Evolutionary conservation across 1,140 invertebrate species (phyloP).

Genomic region (Bombus cullumanus): DNA sequence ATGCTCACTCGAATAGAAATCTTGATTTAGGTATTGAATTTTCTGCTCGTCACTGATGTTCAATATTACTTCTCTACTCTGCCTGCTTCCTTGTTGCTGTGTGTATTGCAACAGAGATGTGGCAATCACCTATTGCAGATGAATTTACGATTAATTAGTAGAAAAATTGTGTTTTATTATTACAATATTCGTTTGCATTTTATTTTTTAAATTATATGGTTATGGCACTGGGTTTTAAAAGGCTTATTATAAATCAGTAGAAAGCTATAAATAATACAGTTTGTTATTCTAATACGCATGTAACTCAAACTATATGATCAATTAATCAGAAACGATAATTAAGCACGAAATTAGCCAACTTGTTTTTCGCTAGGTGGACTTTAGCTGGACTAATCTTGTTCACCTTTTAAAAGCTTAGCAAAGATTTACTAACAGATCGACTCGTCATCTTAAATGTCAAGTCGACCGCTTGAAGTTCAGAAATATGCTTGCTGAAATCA

Average conservation of each 20-base stretch:
- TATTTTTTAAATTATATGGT: no score
- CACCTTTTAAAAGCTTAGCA: slow-evolving; percentile 57
- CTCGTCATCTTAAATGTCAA: slow-evolving; percentile 57
- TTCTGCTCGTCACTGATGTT: slow-evolving; percentile 72
- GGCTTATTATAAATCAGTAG: not conserved
- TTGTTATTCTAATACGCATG: not conserved
- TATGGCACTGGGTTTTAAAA: not conserved
- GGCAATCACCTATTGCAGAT: slow-evolving; percentile 70
- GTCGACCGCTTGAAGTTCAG: not conserved
- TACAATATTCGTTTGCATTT: no score
- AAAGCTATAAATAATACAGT: not conserved
- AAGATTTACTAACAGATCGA: slow-evolving; percentile 21
- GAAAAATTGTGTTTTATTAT: not conserved
- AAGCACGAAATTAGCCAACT: not conserved
- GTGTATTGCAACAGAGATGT: slow-evolving; percentile 59
- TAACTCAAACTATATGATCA: no score
- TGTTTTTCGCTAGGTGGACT: not conserved
- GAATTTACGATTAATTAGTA: slow-evolving; percentile 2
- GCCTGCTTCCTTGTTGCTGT: slow-evolving; percentile 58
- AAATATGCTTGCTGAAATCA: not conserved
- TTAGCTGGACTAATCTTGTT: slow-evolving; percentile 41
- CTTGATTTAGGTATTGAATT: slow-evolving; percentile 69
- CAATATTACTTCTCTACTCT: slow-evolving; percentile 64
- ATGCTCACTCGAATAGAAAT: slow-evolving; percentile 69
- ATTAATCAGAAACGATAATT: not conserved